Percentiles rank a stretch among this genome's conserved stretches.
Conservation (phyloP, 37 sponge, comb jelly and placozoan species). For the Eunapius fragilis region DNA sequence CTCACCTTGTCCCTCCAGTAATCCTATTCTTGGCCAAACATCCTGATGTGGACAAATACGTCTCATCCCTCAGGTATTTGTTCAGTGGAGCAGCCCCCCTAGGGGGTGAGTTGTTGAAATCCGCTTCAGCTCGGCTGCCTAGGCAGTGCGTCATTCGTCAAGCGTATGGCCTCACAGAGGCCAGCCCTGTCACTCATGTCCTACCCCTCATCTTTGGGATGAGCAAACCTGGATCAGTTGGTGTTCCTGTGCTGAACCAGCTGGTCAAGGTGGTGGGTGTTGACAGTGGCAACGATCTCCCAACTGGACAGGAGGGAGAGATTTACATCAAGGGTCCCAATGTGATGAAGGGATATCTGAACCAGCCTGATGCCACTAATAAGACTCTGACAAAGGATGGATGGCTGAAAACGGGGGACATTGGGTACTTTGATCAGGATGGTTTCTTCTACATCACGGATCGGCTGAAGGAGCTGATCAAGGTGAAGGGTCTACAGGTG, state of each 20-base stretch:
- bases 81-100: conserved; percentile 86
- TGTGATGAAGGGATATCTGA: conserved; percentile 90
- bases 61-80: conserved; percentile 52
- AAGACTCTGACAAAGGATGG: conserved; percentile 68
- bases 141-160: conserved; percentile 35
- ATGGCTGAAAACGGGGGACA: conserved; percentile 86
- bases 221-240: conserved; percentile 65
- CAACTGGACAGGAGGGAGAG: conserved; percentile 69
- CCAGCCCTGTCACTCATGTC: conserved; percentile 71
- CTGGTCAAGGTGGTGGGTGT: conserved; percentile 53
- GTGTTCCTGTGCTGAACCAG: conserved; percentile 51
- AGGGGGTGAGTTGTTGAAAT: conserved; percentile 63
- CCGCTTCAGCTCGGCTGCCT: conserved; percentile 38
- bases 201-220: conserved; percentile 11
- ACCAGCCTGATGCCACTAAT: conserved; percentile 70
- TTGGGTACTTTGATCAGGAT: conserved; percentile 55
- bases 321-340: conserved; percentile 78
- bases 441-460: conserved; percentile 86
- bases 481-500: conserved; percentile 91
- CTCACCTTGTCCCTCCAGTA: conserved; percentile 79
- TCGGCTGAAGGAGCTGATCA: conserved; percentile 93
- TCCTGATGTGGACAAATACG: conserved; percentile 77
- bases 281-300: conserved; percentile 46
- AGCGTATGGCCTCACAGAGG: conserved; percentile 87
- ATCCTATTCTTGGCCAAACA: conserved; percentile 86